phyloP scores from a whole-genome alignment of 1,140 invertebrate species.

The Drusus annulatus region DNA sequence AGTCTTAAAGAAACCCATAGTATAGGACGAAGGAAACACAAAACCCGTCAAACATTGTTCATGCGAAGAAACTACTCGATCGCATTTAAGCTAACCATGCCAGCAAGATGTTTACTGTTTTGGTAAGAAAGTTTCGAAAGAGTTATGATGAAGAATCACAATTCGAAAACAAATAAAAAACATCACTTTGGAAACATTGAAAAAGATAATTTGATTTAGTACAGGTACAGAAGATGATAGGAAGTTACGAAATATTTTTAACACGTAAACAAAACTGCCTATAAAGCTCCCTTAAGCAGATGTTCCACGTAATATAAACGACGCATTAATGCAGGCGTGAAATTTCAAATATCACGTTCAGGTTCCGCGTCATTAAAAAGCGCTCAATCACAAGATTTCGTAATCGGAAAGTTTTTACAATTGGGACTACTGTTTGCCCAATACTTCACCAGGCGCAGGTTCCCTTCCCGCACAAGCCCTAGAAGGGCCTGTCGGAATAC shows the following conservation, averaged over 20 bases:
- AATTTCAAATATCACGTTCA: constrained; percentile 11
- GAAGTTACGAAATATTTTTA: constrained; percentile 13
- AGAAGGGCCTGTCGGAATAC: neutral
- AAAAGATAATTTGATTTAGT: constrained; percentile 3
- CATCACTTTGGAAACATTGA: no score
- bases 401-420: constrained; percentile 18
- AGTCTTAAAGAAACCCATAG: no score
- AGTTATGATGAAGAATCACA: no score
- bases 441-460: neutral
- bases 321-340: constrained; percentile 22
- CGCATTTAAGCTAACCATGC: no score
- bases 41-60: no score
- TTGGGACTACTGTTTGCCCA: constrained; percentile 24
- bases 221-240: neutral
- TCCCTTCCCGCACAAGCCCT: no score
- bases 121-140: no score
- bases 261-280: neutral
- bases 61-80: no score
- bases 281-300: constrained; percentile 3
- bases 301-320: constrained; percentile 14
- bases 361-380: constrained; percentile 28
- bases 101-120: no score
- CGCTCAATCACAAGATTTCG: constrained; percentile 25
- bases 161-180: no score
- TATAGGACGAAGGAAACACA: no score